Conservation (phyloP, 2,113 vertebrate species). For the Hippocampus abdominalis region DNA sequence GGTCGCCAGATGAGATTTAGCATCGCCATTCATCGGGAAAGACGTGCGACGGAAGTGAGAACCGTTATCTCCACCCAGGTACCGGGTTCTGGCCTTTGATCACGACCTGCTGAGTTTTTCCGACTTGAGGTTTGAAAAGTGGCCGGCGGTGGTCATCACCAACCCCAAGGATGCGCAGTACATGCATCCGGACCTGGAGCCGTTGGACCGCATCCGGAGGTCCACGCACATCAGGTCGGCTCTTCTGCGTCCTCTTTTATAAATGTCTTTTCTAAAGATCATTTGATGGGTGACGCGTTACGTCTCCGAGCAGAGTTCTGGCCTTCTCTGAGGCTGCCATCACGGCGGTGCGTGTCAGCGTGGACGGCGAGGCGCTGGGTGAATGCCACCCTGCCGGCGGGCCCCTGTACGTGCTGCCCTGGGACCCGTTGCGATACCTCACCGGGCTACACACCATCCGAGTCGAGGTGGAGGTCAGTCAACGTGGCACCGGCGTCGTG, state of each 20-base stretch:
- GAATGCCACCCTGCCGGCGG: constrained; percentile 76
- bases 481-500: background rate
- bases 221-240: constrained; percentile 93
- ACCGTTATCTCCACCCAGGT: constrained; percentile 67
- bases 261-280: background rate
- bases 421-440: constrained; percentile 82
- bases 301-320: constrained; percentile 76
- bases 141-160: constrained; percentile 92
- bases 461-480: constrained; percentile 82
- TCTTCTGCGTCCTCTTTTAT: background rate
- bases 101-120: constrained; percentile 93
- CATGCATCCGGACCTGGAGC: constrained; percentile 82
- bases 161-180: constrained; percentile 93
- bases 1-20: background rate
- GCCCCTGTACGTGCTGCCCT: constrained; percentile 85
- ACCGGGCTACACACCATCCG: constrained; percentile 82
- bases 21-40: background rate
- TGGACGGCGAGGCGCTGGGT: constrained; percentile 79
- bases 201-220: constrained; percentile 77
- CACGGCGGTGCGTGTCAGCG: constrained; percentile 76
- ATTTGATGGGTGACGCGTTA: background rate
- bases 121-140: constrained; percentile 85
- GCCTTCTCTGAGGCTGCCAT: constrained; percentile 85
- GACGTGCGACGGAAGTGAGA: background rate
- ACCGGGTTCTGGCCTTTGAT: constrained; percentile 88